Percentiles rank a stretch among this genome's conserved stretches.
These are phyloP conservation scores for Candoia aspera DNA, from an alignment of 2,113 vertebrate genomes.

Conservation along the genomic window DNA sequence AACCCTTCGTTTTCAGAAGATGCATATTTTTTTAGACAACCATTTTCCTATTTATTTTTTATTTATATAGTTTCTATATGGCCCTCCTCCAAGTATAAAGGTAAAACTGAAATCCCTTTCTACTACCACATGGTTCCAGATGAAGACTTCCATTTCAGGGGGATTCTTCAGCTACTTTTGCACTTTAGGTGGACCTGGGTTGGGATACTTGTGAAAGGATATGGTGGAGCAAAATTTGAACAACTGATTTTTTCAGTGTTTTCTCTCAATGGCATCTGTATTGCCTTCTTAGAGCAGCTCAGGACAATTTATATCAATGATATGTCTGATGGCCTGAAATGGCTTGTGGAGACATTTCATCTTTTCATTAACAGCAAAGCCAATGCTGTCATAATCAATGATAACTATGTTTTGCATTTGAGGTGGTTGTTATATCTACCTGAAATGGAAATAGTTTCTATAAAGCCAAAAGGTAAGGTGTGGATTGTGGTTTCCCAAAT, in stretches of 20 bases:
- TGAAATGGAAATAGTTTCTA: background rate
- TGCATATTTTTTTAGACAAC: background rate
- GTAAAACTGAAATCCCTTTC: background rate
- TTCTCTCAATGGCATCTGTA: background rate
- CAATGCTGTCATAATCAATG: background rate
- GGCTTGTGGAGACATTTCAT: background rate
- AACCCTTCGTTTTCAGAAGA: background rate
- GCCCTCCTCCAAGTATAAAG: background rate
- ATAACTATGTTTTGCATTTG: background rate
- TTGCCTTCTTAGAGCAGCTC: background rate
- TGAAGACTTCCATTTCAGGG: background rate
- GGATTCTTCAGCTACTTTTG: background rate
- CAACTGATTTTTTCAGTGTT: background rate
- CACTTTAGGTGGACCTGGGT: background rate
- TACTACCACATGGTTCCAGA: background rate
- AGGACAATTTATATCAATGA: background rate
- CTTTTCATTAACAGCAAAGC: background rate
- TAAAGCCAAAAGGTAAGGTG: background rate
- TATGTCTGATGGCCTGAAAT: background rate
- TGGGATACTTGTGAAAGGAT: background rate
- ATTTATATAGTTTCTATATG: background rate
- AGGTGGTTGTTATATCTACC: background rate
- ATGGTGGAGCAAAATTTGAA: background rate
- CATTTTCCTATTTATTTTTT: background rate
- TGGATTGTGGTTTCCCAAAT: background rate